These are phyloP conservation scores for Drosophila athabasca DNA, from an alignment of 1,140 invertebrate genomes.

Conservation along the genomic window DNA sequence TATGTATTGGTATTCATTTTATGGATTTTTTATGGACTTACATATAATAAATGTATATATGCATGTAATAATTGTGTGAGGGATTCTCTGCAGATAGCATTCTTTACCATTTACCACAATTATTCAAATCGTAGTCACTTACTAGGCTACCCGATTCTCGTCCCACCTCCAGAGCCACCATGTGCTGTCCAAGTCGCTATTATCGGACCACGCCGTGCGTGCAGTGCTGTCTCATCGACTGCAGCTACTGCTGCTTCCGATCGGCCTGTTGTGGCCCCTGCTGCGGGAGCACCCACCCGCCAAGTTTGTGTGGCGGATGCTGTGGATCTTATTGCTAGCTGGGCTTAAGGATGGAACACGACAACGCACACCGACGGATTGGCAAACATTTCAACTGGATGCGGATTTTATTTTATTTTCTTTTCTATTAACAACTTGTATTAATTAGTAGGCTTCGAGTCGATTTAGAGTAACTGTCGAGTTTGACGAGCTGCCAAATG, in stretches of 20 bases:
- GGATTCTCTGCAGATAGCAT: too few species aligned
- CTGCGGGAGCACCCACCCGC: conserved; percentile 11
- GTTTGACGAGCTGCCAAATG: not conserved
- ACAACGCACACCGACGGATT: not conserved
- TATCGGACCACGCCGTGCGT: conserved; percentile 55
- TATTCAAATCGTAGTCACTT: not conserved
- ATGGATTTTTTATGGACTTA: too few species aligned
- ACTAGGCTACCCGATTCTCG: not conserved
- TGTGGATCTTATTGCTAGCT: conserved; percentile 13
- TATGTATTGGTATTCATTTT: too few species aligned
- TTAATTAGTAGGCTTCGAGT: too few species aligned
- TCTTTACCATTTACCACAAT: too few species aligned
- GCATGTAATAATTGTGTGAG: too few species aligned
- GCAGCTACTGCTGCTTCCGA: conserved; percentile 51
- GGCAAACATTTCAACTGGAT: not conserved
- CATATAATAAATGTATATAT: too few species aligned
- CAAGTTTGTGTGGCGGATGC: conserved; percentile 8
- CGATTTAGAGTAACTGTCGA: not conserved
- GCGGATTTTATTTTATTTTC: conserved; percentile 1
- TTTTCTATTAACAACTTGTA: not conserved
- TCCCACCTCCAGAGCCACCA: conserved; percentile 17
- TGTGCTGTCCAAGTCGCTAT: conserved; percentile 62
- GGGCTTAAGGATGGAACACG: not conserved
- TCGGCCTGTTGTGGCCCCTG: conserved; percentile 26
- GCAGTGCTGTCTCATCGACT: conserved; percentile 60